Conservation (phyloP, 2,113 vertebrate genomes). For the Anseranas semipalmata region DNA sequence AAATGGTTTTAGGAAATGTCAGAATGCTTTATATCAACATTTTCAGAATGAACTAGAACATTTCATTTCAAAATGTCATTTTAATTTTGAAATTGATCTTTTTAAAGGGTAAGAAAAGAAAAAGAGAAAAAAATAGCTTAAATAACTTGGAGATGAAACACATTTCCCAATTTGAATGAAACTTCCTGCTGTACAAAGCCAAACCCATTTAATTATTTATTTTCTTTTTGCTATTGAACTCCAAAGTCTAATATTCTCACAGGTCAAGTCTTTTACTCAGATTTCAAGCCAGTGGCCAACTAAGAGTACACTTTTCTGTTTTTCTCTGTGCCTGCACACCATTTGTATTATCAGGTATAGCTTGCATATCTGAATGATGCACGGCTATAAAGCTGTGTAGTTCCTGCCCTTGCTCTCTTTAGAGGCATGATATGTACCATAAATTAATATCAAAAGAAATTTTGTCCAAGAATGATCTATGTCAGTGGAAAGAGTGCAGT, state of each 20-base stretch:
- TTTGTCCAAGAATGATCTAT: not conserved
- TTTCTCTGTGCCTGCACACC: not conserved
- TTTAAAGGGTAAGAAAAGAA: constrained; percentile 63
- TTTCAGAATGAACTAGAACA: constrained; percentile 49
- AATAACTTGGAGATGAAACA: constrained; percentile 44
- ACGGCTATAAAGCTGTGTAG: not conserved
- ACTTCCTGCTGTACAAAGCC: not conserved
- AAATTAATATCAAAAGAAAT: not conserved
- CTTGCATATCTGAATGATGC: not conserved
- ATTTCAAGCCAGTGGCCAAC: not conserved
- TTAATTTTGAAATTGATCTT: constrained; percentile 67
- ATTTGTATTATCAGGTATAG: fast-evolving
- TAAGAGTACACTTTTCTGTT: not conserved
- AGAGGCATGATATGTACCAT: not conserved
- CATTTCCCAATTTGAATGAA: constrained; percentile 4
- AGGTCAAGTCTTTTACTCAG: not conserved
- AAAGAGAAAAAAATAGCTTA: not conserved
- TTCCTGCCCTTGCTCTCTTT: not conserved
- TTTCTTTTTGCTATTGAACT: not conserved
- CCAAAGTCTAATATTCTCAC: not conserved
- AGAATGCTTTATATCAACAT: constrained; percentile 62
- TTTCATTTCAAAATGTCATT: constrained; percentile 68
- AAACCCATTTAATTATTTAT: not conserved
- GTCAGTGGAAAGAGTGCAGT: not conserved
- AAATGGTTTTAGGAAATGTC: constrained; percentile 70